Evolutionary conservation across 2,888 invertebrate genomes (phyloP), one percentile per base, ranked within the genome.

Genomic region (Pheosia gnoma): DNA sequence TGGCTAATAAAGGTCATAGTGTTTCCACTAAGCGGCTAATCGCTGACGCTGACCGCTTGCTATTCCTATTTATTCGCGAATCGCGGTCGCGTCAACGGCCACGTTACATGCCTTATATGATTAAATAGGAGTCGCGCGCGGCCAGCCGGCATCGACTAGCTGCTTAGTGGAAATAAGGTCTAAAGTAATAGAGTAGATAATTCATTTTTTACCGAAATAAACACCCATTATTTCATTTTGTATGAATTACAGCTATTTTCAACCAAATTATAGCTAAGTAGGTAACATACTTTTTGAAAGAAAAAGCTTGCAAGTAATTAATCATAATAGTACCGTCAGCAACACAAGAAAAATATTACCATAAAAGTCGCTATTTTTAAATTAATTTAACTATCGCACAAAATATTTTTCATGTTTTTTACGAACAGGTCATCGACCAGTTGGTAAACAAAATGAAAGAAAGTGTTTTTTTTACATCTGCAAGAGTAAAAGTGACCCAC

Each of bases 401-500:
- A n/a, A 47, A n/a, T 47, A n/a, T 52, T 52, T 52, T 8, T 5
- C 5, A 1, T 3, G 3, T 54, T 54, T 54, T 54, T 54, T 54
- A 3, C n/a, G 52, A 58, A 71, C 67, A 72, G 66, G 69, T 72
- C 67, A 65, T 69, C 61, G 63, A 69, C 67, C 39, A 13, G 25
- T 56, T 45, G 36, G 11, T 36, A 57, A 36, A 25, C 8, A 36
- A 43, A 57, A 36, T 36, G 8, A 55, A 65, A 51, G 62, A 69
- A 70, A 75, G 68, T 74, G 60, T 66, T 66, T 67, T 74, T 25
- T 65, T 72, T 68, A 60, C 66, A 62, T 62, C 8, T 11, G 10
- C 62, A 70, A 71, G 72, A 75, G 75, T 75, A 75, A 75, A 76
- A 75, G 78, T 70, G 86, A 85, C 87, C 89, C 72, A 86, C 75